These are phyloP conservation scores for Acanthacorydalis orientalis DNA, from an alignment of 2,888 invertebrate genomes.

Conservation along the genomic window DNA sequence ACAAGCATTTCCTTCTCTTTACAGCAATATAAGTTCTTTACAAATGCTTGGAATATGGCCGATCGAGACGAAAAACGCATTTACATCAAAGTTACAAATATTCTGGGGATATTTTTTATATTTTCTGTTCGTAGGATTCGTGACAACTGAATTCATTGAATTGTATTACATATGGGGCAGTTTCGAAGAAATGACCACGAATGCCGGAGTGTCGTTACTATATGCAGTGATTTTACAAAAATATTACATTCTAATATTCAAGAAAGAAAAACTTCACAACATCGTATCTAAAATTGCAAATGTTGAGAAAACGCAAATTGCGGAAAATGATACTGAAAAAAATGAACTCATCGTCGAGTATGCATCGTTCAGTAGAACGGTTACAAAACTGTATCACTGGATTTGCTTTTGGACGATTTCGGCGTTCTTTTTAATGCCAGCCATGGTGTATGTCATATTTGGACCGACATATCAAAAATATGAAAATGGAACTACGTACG, in stretches of 20 bases:
- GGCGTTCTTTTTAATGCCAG: too few relatives aligned
- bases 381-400: too few relatives aligned
- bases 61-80: constrained; percentile 1
- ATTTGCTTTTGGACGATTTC: too few relatives aligned
- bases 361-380: too few relatives aligned
- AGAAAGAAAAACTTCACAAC: constrained; percentile 2
- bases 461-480: too few relatives aligned
- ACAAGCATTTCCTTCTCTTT: too few relatives aligned
- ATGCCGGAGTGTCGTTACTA: constrained; percentile 7
- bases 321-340: too few relatives aligned
- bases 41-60: constrained; percentile 30
- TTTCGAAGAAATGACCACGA: constrained; percentile 7
- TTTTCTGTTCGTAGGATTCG: constrained; percentile 2
- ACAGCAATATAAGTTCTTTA: background rate
- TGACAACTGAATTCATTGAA: constrained; percentile 7
- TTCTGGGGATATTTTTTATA: constrained; percentile 6
- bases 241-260: constrained; percentile 6
- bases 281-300: constrained; percentile 5
- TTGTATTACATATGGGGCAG: constrained; percentile 5
- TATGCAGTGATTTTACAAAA: constrained; percentile 6
- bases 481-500: background rate
- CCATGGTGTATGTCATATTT: too few relatives aligned
- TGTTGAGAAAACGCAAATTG: background rate
- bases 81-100: constrained; percentile 1
- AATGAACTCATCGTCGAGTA: too few relatives aligned